These are phyloP conservation scores for Escarpia spicata DNA, from an alignment of 2,888 invertebrate genomes.

Conservation along the genomic window DNA sequence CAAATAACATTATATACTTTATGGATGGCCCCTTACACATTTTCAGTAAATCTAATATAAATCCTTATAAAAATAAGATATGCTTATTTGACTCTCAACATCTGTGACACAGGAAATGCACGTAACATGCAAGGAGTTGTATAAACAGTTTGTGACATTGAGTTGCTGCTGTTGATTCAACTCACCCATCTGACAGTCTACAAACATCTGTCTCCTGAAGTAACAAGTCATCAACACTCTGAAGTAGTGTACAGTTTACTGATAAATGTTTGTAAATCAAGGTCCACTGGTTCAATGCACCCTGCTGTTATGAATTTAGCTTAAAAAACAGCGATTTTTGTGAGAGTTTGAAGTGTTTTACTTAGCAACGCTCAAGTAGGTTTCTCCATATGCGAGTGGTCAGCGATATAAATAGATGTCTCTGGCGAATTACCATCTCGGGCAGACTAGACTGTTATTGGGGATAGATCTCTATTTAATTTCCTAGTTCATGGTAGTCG, in stretches of 20 bases:
- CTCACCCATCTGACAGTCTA: neutral
- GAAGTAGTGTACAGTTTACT: neutral
- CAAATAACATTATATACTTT: neutral
- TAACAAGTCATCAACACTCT: neutral
- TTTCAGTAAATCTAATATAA: neutral
- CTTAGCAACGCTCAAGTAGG: neutral
- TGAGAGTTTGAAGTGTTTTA: slow-evolving; percentile 5
- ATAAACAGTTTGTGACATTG: neutral
- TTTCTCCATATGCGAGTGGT: neutral
- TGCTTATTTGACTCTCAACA: neutral
- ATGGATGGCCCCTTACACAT: neutral
- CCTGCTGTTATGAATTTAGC: neutral
- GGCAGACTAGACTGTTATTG: neutral
- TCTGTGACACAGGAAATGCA: neutral
- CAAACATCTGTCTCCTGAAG: neutral
- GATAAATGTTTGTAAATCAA: neutral
- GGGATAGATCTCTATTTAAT: neutral
- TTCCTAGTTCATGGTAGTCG: neutral
- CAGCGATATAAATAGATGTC: neutral
- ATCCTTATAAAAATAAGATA: neutral
- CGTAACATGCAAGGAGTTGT: neutral
- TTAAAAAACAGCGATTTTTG: neutral
- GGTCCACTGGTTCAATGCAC: neutral
- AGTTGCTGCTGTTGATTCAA: neutral
- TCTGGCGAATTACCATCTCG: neutral